phyloP scores from a whole-genome alignment of 2,888 invertebrate species.

The Trimorus sp. region DNA sequence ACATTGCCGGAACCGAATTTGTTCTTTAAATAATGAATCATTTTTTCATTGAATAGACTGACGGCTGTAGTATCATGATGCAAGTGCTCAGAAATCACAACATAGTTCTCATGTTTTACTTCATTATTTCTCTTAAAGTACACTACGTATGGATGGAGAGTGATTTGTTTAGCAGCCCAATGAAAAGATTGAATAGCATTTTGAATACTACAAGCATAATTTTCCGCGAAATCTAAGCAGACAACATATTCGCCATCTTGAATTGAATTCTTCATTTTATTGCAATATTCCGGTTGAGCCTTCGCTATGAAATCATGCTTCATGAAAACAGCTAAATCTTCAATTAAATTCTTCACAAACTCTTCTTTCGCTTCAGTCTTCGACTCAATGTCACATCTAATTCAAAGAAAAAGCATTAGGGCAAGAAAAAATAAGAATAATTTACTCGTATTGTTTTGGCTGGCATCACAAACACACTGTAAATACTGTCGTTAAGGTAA shows the following conservation, averaged over 20 bases:
- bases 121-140: slow-evolving; percentile 13
- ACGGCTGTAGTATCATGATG: slow-evolving; percentile 19
- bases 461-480: too few relatives aligned
- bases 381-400: not conserved
- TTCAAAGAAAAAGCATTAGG: too few relatives aligned
- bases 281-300: slow-evolving; percentile 22
- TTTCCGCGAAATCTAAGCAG: slow-evolving; percentile 33
- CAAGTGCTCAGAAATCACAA: slow-evolving; percentile 15
- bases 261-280: not conserved
- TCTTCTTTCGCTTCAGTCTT: not conserved
- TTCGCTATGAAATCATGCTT: slow-evolving; percentile 13
- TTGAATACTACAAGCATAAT: slow-evolving; percentile 25
- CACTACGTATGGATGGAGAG: slow-evolving; percentile 27
- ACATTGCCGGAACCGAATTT: slow-evolving; percentile 9
- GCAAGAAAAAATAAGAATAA: too few relatives aligned
- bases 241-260: slow-evolving; percentile 22
- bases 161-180: slow-evolving; percentile 23
- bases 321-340: slow-evolving; percentile 4
- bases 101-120: slow-evolving; percentile 16
- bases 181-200: slow-evolving; percentile 29
- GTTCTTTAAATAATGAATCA: slow-evolving; percentile 20
- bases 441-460: too few relatives aligned
- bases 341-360: slow-evolving; percentile 8
- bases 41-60: slow-evolving; percentile 20
- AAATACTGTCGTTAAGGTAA: too few relatives aligned